phyloP scores from a whole-genome alignment of 2,797 vertebrate genomes.

The Lepilemur septentrionalis region DNA sequence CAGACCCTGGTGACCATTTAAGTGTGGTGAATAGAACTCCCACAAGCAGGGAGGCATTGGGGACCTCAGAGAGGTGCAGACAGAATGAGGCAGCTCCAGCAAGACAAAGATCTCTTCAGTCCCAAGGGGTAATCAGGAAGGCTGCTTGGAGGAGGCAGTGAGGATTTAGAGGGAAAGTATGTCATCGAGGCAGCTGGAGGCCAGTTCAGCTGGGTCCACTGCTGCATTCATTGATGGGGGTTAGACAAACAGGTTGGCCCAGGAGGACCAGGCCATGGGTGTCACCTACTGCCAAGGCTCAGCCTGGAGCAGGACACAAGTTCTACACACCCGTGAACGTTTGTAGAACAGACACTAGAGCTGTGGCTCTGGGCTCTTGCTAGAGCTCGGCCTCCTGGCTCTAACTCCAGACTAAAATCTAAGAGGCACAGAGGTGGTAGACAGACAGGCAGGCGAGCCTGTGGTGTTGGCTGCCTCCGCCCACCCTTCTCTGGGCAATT shows the following conservation, averaged over 20 bases:
- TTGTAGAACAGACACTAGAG: not conserved
- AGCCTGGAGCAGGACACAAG: not conserved
- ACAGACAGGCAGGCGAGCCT: not conserved
- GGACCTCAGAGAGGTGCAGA: not conserved
- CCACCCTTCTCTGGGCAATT: constrained; percentile 62
- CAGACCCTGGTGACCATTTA: not conserved
- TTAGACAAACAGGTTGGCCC: not conserved
- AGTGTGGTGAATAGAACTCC: not conserved
- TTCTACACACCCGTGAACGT: not conserved
- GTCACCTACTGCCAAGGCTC: not conserved
- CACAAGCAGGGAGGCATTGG: not conserved
- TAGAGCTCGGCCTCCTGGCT: not conserved
- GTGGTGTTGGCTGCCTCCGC: not conserved
- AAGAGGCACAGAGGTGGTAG: not conserved
- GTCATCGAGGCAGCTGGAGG: not conserved
- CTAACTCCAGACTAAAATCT: not conserved
- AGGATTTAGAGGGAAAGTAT: not conserved
- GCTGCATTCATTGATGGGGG: not conserved
- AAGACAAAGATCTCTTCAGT: not conserved
- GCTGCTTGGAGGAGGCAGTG: not conserved
- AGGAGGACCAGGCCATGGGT: not conserved
- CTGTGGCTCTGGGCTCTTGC: not conserved
- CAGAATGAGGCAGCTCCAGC: no score
- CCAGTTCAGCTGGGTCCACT: not conserved
- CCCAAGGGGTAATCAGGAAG: not conserved